Evolutionary conservation across 2,113 vertebrate species (phyloP), one percentile per base, ranked within the genome.

Genomic region (Thamnaconus septentrionalis): DNA sequence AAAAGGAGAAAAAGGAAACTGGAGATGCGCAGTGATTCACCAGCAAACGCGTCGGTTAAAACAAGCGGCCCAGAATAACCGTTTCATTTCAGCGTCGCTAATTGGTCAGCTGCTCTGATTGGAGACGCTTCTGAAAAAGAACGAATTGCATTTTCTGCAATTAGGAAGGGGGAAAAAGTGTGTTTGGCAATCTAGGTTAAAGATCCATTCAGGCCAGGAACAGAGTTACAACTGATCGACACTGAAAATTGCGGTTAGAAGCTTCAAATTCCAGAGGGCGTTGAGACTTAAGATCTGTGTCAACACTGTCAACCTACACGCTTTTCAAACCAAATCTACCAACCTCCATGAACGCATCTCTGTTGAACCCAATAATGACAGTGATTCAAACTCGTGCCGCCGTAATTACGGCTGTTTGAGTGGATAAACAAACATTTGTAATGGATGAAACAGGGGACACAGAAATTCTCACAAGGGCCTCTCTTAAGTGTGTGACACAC

Each of bases 281-380:
- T 51, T 50, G 48, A 71, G 64, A 79, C 70, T 41, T 64, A 73
- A 65, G 57, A 72, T 53, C 40, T 9, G 41, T 50, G 41, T 50
- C 57, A 73, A 74, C 55, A 54, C 3, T 45, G 59, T 58, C 49
- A 7, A 2, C 45, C 57, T 18, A 52, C 57, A 64, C 41, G 41
- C 7, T 53, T 61, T 44, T 5, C n/a, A 81, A 73, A 59, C 40
- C 39, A 62, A 60, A 64, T 64, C 48, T 12, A 71, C 59, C 61
- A 47, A 66, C 52, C 52, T 65, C 7, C 51, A 9, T 83, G 53
- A 82, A 62, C 73, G 62, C 43, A 48, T 59, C 59, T 68, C 66
- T 79, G 59, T 79, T 67, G 68, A 11, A 42, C 58, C 56, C 31
- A 64, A 49, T 53, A 56, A 66, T 53, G 53, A 66, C 12, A 48